Base-by-base conservation (phyloP, 2,113 vertebrate genomes). In the Maccullochella peelii region DNA sequence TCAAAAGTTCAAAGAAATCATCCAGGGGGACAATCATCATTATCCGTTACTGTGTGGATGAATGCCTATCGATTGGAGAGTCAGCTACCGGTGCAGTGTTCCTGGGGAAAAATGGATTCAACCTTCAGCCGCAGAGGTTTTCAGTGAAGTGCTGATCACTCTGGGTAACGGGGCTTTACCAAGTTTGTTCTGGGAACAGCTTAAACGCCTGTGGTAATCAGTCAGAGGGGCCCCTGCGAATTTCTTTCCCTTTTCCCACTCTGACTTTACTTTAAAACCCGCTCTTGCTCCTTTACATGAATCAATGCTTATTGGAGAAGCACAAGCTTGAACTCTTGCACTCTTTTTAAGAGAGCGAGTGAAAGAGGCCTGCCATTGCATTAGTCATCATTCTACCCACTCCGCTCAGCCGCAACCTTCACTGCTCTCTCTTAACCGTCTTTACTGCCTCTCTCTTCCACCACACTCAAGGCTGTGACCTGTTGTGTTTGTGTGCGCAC, bases 41-140 rank as follows among this genome's bases (percentile, higher is more conserved):
- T 71, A 75, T 87, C 67, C 5, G 0, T 83, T 76, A 55, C 57
- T 54, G 52, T 73, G 77, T 73, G 58, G 77, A 77, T 49, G 57
- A 63, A 89, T 52, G 81, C 38, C 21, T 82, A 88, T 94, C 20
- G 84, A 92, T 88, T 8, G 20, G 66, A 9, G 30, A 71, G 33
- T 12, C 57, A 11, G 78, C 63, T 79, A 65, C 58, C 0, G 27
- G 58, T 44, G 50, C 50, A 36, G 70, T 54, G 71, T 80, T 77
- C 52, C 7, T 18, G 25, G 8, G 73, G 52, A 75, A 77, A 77
- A 36, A 76, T 30, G 14, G 50, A 73, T 86, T 87, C 69, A 67
- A 54, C 80, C 66, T 76, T 85, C 59, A 77, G 74, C 71, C 1
- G 30, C 42, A 54, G n/a, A 85, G 25, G 59, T 67, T 83, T 18